Evolutionary conservation across 1,140 invertebrate species (phyloP), one percentile per base, ranked within the genome.

Genomic region (Vanessa tameamea): DNA sequence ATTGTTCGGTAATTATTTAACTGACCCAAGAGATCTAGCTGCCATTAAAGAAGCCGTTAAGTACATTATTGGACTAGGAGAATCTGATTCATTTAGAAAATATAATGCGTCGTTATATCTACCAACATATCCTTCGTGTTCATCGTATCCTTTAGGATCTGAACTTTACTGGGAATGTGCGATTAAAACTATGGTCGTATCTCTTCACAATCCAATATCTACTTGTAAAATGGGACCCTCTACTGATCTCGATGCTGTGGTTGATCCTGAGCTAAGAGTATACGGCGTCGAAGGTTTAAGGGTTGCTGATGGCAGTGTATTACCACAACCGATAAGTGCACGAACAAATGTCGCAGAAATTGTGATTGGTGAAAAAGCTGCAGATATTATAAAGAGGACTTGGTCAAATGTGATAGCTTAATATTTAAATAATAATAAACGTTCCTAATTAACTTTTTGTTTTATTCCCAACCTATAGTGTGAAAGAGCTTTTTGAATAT

Each of bases 331-430:
- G 9, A 92, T 95, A 0, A 93, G 93, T 26, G 96, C 95, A 3
- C 96, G 97, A 83, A 95, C 96, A 0, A 96, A 95, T 77, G 95
- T 95, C 0, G 94, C 95, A 0, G 94, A 96, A 3, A 93, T 95
- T 50, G 98, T 98, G 97, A 96, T 99, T 57, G 98, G 95, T 0
- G 98, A 99, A 89, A 97, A 97, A 82, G 96, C 95, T 0, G 95
- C 97, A 0, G 96, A 98, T 87, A 93, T 98, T 86, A 97, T 98
- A 50, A 96, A 95, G 80, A 86, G 93, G 64, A 88, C 94, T 50
- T 95, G 95, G 95, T 84, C 78, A 6, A 91, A 90, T 78, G 78
- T 81, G 23, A 76, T 89, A 79, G 70, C 71, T 14, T 79, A 72
- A 47, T 76, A 75, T 61, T 75, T 66, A 57, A 53, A 26, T 63